These are phyloP conservation scores for Catalaphyllia jardinei DNA, from an alignment of 64 coral and sea anemone genomes.

Conservation along the genomic window DNA sequence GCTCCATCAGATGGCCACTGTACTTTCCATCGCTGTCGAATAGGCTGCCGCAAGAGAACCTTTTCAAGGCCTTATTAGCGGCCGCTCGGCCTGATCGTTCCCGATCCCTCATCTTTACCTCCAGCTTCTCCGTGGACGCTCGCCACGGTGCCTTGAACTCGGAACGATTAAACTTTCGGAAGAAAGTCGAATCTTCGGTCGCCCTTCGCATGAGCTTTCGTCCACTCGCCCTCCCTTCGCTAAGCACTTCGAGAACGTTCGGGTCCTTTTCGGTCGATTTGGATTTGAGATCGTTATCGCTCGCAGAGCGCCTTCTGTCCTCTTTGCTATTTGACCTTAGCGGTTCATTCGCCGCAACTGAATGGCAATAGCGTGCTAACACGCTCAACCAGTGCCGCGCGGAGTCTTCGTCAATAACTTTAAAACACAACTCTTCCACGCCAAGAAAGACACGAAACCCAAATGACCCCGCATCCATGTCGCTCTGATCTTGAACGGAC, in stretches of 20 bases:
- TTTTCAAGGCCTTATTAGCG: conserved; percentile 52
- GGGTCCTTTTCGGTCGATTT: conserved; percentile 1
- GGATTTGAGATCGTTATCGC: conserved; percentile 73
- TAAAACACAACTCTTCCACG: conserved; percentile 18
- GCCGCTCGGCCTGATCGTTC: conserved; percentile 27
- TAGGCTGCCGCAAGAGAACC: conserved; percentile 85
- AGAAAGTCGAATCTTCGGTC: conserved; percentile 72
- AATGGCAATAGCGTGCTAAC: conserved; percentile 66
- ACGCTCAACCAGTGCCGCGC: conserved; percentile 78
- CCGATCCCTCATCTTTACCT: conserved; percentile 66
- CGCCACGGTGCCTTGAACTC: conserved; percentile 68
- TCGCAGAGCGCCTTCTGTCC: conserved; percentile 34
- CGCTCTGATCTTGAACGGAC: conserved; percentile 39
- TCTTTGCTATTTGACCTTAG: neutral
- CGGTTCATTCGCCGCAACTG: conserved; percentile 17
- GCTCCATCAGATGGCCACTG: conserved; percentile 79
- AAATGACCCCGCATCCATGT: conserved; percentile 26
- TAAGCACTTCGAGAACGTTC: conserved; percentile 61
- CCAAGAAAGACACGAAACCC: conserved; percentile 58
- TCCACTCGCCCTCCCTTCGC: conserved; percentile 87
- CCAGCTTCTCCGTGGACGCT: conserved; percentile 58
- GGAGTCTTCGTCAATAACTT: conserved; percentile 47
- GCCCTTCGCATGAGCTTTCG: conserved; percentile 61
- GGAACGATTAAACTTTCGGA: conserved; percentile 74
- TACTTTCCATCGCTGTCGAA: conserved; percentile 91